Base-by-base conservation (phyloP, 2,888 invertebrate species). In the Orthonevra nobilis region DNA sequence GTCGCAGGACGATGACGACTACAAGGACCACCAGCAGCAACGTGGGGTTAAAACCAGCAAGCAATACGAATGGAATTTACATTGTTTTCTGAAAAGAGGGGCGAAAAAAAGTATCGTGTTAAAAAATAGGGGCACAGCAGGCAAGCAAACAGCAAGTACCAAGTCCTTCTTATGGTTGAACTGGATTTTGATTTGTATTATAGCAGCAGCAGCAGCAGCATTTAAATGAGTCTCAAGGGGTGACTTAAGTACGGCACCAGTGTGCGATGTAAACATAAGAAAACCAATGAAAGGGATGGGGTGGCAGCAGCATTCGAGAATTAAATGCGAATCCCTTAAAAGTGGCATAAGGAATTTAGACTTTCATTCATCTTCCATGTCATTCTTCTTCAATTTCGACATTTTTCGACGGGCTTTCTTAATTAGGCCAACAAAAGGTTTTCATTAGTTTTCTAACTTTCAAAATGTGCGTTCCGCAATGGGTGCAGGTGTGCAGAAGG, bases 141-240 rank as follows among this genome's bases (percentile, higher is more conserved):
- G 54, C 44, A 54, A 40, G 9, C 14, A 42, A 20, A 50, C 9
- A 40, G 32, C 56, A 64, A 20, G 23, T 44, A 52, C 23, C 54
- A 56, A 44, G 34, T 68, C 72, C 64, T 54, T 40, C 17, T 60
- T 66, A 36, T 38, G 63, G 30, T 48, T 70, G 42, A 60, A 58
- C 63, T 66, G 77, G 52, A 66, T 72, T 58, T 60, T 72, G 52
- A 66, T 72, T 58, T 60, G 44, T 38, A 77, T 77, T 72, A 77
- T 64, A 60, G 23, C 64, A 48, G 17, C 28, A 10, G 32, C 9
- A 38, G 20, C 32, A 32, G 34, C 15, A 17, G 19, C 58, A 46
- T 63, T 77, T 46, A 60, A 72, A 72, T 60, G 77, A 77, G 77
- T 77, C 77, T 77, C 64, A 77, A 77, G 72, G 54, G 58, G 52